phyloP scores from a whole-genome alignment of 2,113 vertebrate species.

The Sphyrna mokarran region DNA sequence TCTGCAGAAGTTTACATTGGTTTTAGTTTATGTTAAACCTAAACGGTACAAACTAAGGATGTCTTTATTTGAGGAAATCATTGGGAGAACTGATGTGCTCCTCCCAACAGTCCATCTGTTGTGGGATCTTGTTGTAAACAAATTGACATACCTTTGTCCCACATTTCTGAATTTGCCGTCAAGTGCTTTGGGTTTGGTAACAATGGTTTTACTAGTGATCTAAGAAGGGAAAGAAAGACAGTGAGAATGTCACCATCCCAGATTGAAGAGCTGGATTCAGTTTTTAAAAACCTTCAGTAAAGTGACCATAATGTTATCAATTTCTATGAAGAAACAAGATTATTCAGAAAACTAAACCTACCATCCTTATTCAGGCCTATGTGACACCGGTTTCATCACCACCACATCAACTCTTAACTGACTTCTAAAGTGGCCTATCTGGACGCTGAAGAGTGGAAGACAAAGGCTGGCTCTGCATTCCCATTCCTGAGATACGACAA shows the following conservation, averaged over 20 bases:
- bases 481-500: no score
- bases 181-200: no score
- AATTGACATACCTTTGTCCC: background rate
- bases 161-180: background rate
- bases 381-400: background rate
- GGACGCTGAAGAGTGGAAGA: background rate
- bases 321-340: background rate
- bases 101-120: background rate
- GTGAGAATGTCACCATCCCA: background rate
- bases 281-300: background rate
- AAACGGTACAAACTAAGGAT: background rate
- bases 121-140: background rate
- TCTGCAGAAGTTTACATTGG: background rate
- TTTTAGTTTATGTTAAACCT: no score
- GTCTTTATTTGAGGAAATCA: no score
- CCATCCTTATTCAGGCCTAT: background rate
- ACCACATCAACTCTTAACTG: background rate
- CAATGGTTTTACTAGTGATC: background rate
- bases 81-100: background rate
- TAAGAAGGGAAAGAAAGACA: no score
- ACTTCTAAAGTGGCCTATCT: background rate
- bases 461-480: background rate
- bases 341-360: background rate
- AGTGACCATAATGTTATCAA: background rate
- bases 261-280: background rate